Conservation (phyloP, 2,888 invertebrate species). For the Eilema caniola region DNA sequence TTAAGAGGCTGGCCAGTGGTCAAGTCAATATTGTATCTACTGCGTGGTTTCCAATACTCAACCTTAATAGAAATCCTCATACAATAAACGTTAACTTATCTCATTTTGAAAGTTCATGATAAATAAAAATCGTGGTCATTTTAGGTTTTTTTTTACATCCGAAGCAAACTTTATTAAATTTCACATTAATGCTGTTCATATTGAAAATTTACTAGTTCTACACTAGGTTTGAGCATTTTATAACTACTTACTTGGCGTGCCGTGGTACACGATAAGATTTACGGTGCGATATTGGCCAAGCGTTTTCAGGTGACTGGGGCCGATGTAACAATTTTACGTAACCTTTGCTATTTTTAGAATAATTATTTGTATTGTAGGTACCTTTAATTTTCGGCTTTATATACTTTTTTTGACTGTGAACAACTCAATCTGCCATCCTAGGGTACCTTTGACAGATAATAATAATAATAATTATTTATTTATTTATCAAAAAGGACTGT, state of each 20-base stretch:
- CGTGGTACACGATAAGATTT: slow-evolving; percentile 48
- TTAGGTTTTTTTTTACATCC: background rate
- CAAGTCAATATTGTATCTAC: too few species aligned
- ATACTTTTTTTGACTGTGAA: background rate
- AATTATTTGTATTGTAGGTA: slow-evolving; percentile 16
- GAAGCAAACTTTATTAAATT: slow-evolving; percentile 17
- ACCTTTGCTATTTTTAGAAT: slow-evolving; percentile 27
- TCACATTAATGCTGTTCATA: slow-evolving; percentile 35
- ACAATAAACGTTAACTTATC: too few species aligned
- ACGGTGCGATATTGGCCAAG: slow-evolving; percentile 45
- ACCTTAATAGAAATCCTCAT: too few species aligned
- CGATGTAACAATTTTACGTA: slow-evolving; percentile 42
- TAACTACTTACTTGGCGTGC: slow-evolving; percentile 52
- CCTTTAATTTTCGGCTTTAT: slow-evolving; percentile 8
- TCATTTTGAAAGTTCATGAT: background rate
- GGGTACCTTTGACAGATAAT: too few species aligned
- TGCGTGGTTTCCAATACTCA: too few species aligned
- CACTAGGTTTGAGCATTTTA: slow-evolving; percentile 43
- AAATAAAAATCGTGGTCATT: background rate
- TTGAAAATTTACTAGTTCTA: slow-evolving; percentile 42
- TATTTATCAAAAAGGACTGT: too few species aligned
- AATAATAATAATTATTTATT: too few species aligned
- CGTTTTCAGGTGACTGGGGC: slow-evolving; percentile 43
- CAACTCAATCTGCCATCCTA: too few species aligned
- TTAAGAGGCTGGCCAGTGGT: too few species aligned